Evolutionary conservation across 2,797 vertebrate species (phyloP), one percentile per base, ranked within the genome.

Genomic region (Oreonectes daqikongensis): DNA sequence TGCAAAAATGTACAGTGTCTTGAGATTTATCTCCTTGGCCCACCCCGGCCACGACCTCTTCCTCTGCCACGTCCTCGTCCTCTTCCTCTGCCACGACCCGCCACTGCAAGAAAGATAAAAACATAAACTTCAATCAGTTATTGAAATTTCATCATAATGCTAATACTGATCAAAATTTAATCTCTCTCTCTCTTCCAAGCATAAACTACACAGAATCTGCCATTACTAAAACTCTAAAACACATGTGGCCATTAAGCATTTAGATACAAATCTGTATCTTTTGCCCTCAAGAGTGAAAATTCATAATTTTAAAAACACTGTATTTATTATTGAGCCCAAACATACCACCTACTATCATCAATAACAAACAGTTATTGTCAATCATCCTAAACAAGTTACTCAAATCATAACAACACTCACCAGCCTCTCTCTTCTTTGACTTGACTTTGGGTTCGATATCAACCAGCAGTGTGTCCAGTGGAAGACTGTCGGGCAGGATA

Each of bases 361-460:
- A n/a, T n/a, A n/a, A n/a, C n/a, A n/a, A n/a, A n/a, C n/a, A n/a
- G n/a, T n/a, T n/a, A n/a, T n/a, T n/a, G n/a, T n/a, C n/a, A n/a
- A 40, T 40, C 11, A 40, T 12, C 38, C 38, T 40, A 40, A 40
- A 11, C 38, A 40, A 42, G 40, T 14, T 42, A 12, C 2, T 42
- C 11, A 14, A 11, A 11, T 42, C 32, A 40, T 4, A 4, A 42
- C 1, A 1, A 10, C 30, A 88, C 94, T 87, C 77, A 97, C 97
- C 97, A 85, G 97, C 97, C 94, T 99, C 97, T 77, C 97, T 95
- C 87, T 99, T 99, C 92, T 98, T 98, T 81, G 97, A 98, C 88
- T 99, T 99, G 88, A 98, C 92, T 90, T 99, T 99, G 9, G 97
- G 97, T 83, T 98, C 96, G 2, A 98, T 98, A 88, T 99, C 97